Conservation (phyloP, 2,888 invertebrate genomes). For the Torymus tubicola region DNA sequence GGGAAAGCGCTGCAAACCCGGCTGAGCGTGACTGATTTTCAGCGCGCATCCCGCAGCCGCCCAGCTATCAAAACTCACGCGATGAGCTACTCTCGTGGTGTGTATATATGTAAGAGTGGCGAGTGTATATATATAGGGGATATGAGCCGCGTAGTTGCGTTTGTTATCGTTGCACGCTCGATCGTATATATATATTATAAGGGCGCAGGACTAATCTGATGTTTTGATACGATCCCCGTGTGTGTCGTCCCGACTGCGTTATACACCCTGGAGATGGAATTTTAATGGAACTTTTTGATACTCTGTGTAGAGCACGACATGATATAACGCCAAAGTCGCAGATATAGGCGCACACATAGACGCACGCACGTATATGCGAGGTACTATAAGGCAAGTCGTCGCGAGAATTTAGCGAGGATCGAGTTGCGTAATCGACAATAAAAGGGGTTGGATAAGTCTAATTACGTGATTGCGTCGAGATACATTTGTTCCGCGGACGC, state of each 20-base stretch:
- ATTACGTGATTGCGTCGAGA: neutral
- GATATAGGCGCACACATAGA: too few relatives aligned
- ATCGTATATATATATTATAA: too few relatives aligned
- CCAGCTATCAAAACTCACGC: conserved; percentile 24
- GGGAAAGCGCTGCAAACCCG: conserved; percentile 4
- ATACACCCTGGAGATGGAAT: conserved; percentile 18
- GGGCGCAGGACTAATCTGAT: conserved; percentile 6
- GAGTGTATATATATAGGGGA: too few relatives aligned
- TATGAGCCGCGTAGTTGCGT: neutral
- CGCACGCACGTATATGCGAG: too few relatives aligned
- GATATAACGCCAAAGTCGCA: too few relatives aligned
- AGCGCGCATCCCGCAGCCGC: neutral
- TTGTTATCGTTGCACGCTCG: conserved; percentile 9
- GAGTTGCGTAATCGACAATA: conserved; percentile 15
- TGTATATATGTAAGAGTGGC: neutral
- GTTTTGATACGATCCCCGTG: neutral
- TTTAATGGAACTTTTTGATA: conserved; percentile 23
- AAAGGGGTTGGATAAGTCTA: conserved; percentile 7
- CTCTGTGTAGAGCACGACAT: too few relatives aligned
- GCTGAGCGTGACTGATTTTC: conserved; percentile 38
- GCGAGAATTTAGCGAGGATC: neutral
- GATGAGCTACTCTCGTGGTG: neutral
- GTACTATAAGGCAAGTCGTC: neutral
- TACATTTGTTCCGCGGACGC: neutral
- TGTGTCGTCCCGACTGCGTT: too few relatives aligned